phyloP scores from a whole-genome alignment of 2,113 vertebrate genomes.

The crab-eating macaque (Macaca fascicularis) region DNA sequence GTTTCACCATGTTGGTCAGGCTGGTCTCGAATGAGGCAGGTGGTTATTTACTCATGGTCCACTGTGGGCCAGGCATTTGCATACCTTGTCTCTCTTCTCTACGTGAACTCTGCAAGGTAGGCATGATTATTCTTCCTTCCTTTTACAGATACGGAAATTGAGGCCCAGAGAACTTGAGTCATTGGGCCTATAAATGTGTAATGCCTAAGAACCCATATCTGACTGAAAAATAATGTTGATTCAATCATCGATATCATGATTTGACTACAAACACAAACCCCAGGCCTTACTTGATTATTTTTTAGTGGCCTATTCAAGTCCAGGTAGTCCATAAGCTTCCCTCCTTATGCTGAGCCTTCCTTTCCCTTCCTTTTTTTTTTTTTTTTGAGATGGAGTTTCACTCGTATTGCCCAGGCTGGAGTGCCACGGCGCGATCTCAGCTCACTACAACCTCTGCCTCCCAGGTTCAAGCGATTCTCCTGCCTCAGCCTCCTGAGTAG shows the following conservation, averaged over 20 bases:
- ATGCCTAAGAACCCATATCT: not conserved
- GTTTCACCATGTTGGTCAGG: too few species aligned
- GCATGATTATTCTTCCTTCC: not conserved
- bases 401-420: too few species aligned
- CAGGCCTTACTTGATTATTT: not conserved
- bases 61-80: not conserved
- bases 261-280: not conserved
- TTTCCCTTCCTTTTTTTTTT: not conserved
- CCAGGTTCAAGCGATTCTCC: too few species aligned
- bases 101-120: not conserved
- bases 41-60: not conserved
- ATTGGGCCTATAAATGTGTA: not conserved
- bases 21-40: not conserved
- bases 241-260: not conserved
- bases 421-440: fast-evolving
- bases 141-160: not conserved
- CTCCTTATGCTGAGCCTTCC: not conserved
- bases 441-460: too few species aligned
- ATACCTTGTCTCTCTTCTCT: not conserved
- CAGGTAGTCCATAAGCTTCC: not conserved
- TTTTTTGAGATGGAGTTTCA: too few species aligned
- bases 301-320: not conserved
- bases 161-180: not conserved
- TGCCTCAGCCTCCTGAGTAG: too few species aligned
- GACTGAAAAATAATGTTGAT: not conserved